Evolutionary conservation across 2,888 invertebrate species (phyloP).

Genomic region (Unio delphinus): DNA sequence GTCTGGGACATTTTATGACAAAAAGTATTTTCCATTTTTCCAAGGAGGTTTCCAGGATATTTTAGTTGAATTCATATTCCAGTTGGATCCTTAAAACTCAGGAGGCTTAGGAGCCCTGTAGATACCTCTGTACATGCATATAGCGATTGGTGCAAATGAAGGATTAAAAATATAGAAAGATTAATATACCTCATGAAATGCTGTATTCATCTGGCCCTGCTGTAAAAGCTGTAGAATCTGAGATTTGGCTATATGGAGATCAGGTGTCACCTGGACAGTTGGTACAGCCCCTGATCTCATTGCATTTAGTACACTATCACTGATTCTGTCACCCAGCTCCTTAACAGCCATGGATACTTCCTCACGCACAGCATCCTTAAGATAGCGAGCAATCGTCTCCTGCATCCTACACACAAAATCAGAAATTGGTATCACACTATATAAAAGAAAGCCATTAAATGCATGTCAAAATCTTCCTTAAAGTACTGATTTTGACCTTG

Average conservation of each 20-base stretch:
- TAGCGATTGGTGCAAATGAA: too few species aligned
- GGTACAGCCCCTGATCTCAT: constrained; percentile 82
- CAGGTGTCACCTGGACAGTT: constrained; percentile 77
- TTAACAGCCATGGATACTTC: constrained; percentile 70
- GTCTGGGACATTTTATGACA: too few species aligned
- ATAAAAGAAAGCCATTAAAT: too few species aligned
- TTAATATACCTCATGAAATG: constrained; percentile 80
- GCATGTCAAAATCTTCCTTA: too few species aligned
- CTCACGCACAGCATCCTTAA: constrained; percentile 62
- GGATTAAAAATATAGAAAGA: not conserved
- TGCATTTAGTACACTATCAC: constrained; percentile 77
- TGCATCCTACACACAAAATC: constrained; percentile 52
- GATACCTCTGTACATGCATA: too few species aligned
- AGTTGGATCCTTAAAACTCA: too few species aligned
- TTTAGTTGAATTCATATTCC: too few species aligned
- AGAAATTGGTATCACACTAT: too few species aligned
- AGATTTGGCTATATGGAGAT: constrained; percentile 69
- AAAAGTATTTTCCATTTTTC: too few species aligned
- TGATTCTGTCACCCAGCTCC: constrained; percentile 77
- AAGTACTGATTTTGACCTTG: too few species aligned
- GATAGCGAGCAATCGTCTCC: constrained; percentile 63
- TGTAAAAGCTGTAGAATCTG: constrained; percentile 81
- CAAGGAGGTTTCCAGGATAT: too few species aligned
- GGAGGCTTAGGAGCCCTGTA: too few species aligned
- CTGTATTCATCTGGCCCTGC: constrained; percentile 86